Evolutionary conservation across 64 coral and sea anemone species (phyloP), one percentile per base, ranked within the genome.

Genomic region (Stichodactyla mertensii): DNA sequence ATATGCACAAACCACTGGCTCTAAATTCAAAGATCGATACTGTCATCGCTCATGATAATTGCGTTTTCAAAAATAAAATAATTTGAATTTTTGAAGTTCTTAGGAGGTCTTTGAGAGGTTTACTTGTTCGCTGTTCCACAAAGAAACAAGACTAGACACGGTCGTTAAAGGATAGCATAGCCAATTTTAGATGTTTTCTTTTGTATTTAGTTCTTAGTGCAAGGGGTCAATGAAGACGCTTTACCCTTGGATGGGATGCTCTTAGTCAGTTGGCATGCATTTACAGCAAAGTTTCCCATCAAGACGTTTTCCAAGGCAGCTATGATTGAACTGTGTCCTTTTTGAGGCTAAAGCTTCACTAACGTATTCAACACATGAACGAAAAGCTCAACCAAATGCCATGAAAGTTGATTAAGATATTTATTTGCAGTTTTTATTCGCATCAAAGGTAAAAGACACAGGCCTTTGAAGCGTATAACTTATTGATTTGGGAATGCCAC

Each of bases 61-160:
- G 78, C 53, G 78, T 81, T 81, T 81, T 81, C 53, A 53, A 52
- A 81, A 81, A 81, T 52, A 81, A 81, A 81, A 55, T 81, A 81
- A 81, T 81, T 81, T 81, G 78, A 81, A 81, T 81, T 81, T 81
- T 55, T 81, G 45, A 81, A 81, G 78, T 81, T 81, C 53, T 81
- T 81, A 82, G 13, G 16, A 55, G 9, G 22, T 52, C n/a, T 55
- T 55, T 55, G 4, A 54, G 27, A 18, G 54, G n/a, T 82, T 82
- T 82, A 54, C 52, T n/a, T 20, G 16, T 55, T 52, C 23, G 13
- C 55, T 82, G 36, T 7, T 81, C 20, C 54, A 57, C 80, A 82
- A 82, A 57, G 52, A 55, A 82, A 82, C 45, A 52, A 52, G 51
- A 20, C 18, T n/a, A 54, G 13, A 82, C 13, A 53, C 13, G 27